phyloP scores from a whole-genome alignment of 2,888 invertebrate genomes.

The Synergus japonicus region DNA sequence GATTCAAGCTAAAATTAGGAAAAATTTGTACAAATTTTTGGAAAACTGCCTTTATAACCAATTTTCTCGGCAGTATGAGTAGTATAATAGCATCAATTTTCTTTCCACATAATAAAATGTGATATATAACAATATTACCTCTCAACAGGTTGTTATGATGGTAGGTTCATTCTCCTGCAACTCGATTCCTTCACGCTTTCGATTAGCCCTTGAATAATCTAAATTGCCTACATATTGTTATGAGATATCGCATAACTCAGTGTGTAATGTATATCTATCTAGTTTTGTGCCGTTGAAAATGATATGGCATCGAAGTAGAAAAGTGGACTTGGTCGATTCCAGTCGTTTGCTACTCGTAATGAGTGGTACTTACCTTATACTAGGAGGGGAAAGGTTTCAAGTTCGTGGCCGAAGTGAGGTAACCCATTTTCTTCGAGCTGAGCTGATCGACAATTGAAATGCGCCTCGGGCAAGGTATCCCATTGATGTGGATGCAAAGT shows the following conservation, averaged over 20 bases:
- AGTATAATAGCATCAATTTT: neutral
- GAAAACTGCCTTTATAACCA: neutral
- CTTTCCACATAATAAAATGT: neutral
- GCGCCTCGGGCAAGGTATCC: conserved; percentile 58
- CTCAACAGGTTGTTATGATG: neutral
- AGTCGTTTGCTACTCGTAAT: conserved; percentile 41
- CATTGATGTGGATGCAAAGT: conserved; percentile 69
- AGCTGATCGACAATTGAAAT: conserved; percentile 56
- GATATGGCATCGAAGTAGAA: conserved; percentile 29
- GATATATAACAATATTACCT: neutral
- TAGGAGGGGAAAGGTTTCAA: conserved; percentile 42
- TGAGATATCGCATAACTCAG: conserved; percentile 16
- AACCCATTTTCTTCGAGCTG: conserved; percentile 45
- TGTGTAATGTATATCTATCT: conserved; percentile 13
- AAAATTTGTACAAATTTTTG: neutral
- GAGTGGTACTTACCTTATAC: conserved; percentile 36
- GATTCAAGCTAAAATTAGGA: too few relatives aligned
- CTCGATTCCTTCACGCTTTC: neutral
- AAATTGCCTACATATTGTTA: conserved; percentile 23
- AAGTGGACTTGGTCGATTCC: conserved; percentile 37
- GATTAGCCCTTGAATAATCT: conserved; percentile 24
- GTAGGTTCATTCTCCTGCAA: conserved; percentile 9
- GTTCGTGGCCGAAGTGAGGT: conserved; percentile 46
- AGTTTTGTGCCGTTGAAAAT: conserved; percentile 18
- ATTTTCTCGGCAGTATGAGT: too few relatives aligned